phyloP scores from a whole-genome alignment of 2,797 vertebrate species.

The Harpagifer antarcticus region DNA sequence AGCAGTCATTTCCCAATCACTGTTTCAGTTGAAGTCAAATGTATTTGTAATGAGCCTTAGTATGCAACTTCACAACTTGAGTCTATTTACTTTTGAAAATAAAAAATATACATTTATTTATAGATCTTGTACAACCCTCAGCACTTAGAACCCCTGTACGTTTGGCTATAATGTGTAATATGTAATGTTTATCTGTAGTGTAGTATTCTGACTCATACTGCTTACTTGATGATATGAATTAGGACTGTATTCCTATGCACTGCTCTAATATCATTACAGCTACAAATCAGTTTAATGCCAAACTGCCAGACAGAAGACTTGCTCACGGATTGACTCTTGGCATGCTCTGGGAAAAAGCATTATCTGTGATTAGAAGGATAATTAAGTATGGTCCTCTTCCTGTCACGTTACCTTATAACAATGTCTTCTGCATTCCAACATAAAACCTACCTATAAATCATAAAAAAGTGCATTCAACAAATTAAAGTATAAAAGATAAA shows the following conservation, averaged over 20 bases:
- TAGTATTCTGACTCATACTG: background rate
- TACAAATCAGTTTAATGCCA: background rate
- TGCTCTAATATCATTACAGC: background rate
- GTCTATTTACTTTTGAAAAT: slow-evolving; percentile 4
- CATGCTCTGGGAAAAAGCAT: slow-evolving; percentile 21
- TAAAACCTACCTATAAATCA: no score
- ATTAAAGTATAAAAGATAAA: no score
- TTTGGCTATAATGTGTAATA: background rate
- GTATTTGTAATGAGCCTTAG: slow-evolving; percentile 48
- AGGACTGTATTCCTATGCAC: background rate
- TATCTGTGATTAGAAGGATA: slow-evolving; percentile 32
- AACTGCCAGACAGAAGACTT: slow-evolving; percentile 8
- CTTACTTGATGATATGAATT: background rate
- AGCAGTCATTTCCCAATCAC: slow-evolving; percentile 35
- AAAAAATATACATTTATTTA: background rate
- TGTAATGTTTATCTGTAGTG: background rate
- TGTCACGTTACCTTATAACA: background rate
- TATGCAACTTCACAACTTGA: slow-evolving; percentile 7
- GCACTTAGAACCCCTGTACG: background rate
- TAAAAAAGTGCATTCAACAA: no score
- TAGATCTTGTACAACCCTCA: background rate
- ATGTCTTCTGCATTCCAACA: background rate
- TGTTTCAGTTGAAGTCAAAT: slow-evolving; percentile 57
- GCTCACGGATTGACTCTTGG: slow-evolving; percentile 19
- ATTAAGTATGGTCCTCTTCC: background rate